Conservation (phyloP, 2,888 invertebrate species). For the Melangyna quadrimaculata region DNA sequence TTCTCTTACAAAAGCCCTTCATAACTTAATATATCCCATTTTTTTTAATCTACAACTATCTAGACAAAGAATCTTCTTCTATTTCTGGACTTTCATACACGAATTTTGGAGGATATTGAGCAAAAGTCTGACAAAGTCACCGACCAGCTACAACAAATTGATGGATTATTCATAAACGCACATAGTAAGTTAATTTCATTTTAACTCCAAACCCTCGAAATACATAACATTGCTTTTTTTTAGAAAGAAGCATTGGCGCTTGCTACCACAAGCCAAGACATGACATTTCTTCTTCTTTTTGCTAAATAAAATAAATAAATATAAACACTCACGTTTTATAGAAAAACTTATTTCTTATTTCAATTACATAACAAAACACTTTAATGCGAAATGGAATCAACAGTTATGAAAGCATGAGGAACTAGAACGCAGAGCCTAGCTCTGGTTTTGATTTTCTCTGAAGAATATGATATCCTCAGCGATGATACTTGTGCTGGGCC, state of each 20-base stretch:
- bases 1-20: not conserved
- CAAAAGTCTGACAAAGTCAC: not conserved
- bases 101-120: constrained; percentile 37
- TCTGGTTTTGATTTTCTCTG: constrained; percentile 80
- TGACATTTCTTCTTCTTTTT: not conserved
- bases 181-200: constrained; percentile 21
- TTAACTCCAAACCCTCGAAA: not conserved
- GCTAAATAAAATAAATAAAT: not conserved
- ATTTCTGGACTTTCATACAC: constrained; percentile 40
- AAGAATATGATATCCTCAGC: constrained; percentile 95
- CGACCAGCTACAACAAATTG: constrained; percentile 11
- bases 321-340: not conserved
- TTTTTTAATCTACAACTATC: not conserved
- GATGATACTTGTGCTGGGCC: constrained; percentile 89
- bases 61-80: constrained; percentile 25
- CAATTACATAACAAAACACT: constrained; percentile 38
- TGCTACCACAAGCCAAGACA: constrained; percentile 33
- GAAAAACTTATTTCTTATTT: constrained; percentile 53
- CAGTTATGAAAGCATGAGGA: not conserved
- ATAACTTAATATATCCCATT: too few relatives aligned
- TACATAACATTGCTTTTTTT: not conserved
- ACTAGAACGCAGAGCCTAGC: constrained; percentile 70
- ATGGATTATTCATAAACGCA: constrained; percentile 16
- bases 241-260: constrained; percentile 19
- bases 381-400: constrained; percentile 62